Base-by-base conservation (phyloP, 2,113 vertebrate genomes). In the Crypturellus undulatus region DNA sequence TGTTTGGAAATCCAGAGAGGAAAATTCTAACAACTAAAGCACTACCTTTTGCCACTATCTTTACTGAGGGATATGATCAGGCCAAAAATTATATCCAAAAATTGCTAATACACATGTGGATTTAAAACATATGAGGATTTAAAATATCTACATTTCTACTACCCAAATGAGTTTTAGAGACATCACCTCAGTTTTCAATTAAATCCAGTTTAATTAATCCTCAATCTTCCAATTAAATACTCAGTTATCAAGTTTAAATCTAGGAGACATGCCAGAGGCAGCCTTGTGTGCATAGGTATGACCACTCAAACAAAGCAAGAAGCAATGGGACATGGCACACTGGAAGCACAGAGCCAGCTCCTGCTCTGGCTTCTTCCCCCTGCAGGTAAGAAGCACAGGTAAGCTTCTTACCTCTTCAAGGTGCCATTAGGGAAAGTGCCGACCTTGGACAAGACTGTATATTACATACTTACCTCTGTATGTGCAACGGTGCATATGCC, bases 401-500 rank as follows among this genome's bases (percentile, higher is more conserved):
- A 43, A 43, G 42, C 43, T 43, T 75, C 78, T 5, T 43, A 34
- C 34, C 38, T 77, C 12, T 40, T 68, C 25, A 45, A 1, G 1
- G 42, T 11, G 18, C 19, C 40, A 6, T 0, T 10, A 51, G 45
- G n/a, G 42, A 84, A 11, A 7, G 51, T 1, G 5, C 40, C 36
- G 81, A 10, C 47, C 32, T 40, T 42, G 63, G 43, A 3, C 54
- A 90, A n/a, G 22, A 12, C 21, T 62, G 20, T 6, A 7, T 30
- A 63, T 63, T 49, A 34, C 17, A 6, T 3, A 62, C 24, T 6
- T 69, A 3, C 12, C 2, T 25, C 15, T 24, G 15, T 7, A 13
- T 18, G 51, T 34, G 49, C 0, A 45, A 40, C 7, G 5, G 8
- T 12, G 43, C 32, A 43, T 0, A 54, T 49, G 12, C 4, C 32